Evolutionary conservation across 2,888 invertebrate genomes (phyloP).

Genomic region (Ennomos erosarius): DNA sequence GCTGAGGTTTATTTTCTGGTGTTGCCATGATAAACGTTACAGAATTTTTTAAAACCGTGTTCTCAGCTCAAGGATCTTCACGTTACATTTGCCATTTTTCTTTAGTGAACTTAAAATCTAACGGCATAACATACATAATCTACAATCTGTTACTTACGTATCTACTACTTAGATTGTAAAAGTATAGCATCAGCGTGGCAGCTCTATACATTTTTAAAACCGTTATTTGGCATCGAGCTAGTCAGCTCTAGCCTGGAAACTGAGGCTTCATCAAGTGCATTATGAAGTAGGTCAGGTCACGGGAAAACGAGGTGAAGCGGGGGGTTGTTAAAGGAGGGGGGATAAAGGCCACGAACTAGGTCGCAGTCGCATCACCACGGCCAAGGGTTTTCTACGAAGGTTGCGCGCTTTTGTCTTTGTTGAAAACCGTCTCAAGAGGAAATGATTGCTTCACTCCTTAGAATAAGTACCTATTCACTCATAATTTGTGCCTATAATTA

Average conservation of each 20-base stretch:
- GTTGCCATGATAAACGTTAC: conserved; percentile 34
- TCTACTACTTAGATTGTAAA: too few species aligned
- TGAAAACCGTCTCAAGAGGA: conserved; percentile 38
- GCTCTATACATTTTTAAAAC: background rate
- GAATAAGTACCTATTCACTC: conserved; percentile 7
- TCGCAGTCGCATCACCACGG: conserved; percentile 79
- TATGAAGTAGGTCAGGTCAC: conserved; percentile 75
- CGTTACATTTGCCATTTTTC: too few species aligned
- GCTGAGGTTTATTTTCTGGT: conserved; percentile 28
- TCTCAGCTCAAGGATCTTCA: background rate
- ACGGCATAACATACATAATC: too few species aligned
- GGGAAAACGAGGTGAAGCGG: conserved; percentile 53
- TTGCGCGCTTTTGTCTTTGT: conserved; percentile 70
- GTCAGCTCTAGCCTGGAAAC: conserved; percentile 49
- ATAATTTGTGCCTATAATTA: conserved; percentile 6
- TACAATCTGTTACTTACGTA: too few species aligned
- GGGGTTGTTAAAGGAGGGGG: conserved; percentile 40
- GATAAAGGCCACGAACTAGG: conserved; percentile 66
- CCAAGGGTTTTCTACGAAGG: conserved; percentile 82
- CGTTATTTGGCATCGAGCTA: conserved; percentile 19
- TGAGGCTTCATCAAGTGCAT: conserved; percentile 73
- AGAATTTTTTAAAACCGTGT: conserved; percentile 13
- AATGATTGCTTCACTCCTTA: conserved; percentile 26
- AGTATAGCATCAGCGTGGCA: too few species aligned
- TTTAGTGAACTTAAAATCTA: too few species aligned